Base-by-base conservation (phyloP, 2,797 vertebrate species). In the Cryptoprocta ferox region DNA sequence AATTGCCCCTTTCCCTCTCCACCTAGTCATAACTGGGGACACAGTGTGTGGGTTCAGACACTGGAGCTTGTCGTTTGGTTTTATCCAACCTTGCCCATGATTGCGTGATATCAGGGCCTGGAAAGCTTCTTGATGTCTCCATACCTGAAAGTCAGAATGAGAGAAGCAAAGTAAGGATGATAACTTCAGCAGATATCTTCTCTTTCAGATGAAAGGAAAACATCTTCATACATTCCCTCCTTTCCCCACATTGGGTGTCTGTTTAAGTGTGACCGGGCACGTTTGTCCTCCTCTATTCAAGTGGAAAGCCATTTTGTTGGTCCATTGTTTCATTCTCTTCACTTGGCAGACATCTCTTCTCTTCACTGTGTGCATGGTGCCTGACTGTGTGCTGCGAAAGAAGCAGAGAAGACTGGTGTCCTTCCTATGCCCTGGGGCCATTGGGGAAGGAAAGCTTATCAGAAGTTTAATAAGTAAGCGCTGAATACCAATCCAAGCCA, bases 41-140 rank as follows among this genome's bases (percentile, higher is more conserved):
- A 18, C 13, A 66, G 8, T 35, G 1, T 59, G 16, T 53, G 3
- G 70, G 24, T 71, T 93, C 56, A 32, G 63, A 94, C 39, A 59
- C 26, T 66, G n/a, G 68, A 89, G 12, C 50, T 89, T 48, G 15
- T 71, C 50, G 45, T 42, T 81, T 84, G 59, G 93, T 83, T 87
- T 84, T 93, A 92, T 84, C 91, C 45, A 73, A 2, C 37, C 32
- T 83, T 87, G 56, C 24, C 50, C 50, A 71, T 30, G n/a, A 92
- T 61, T 2, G 15, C 6, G 21, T 66, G 56, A 53, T 39, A 89
- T 82, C 24, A 50, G 53, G 24, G 12, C 45, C 61, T 53, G 53
- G 42, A 87, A 79, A 91, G 3, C 91, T 75, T 93, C 82, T 75
- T 91, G 70, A 53, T 48, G 37, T 83, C 86, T 94, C 85, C 37